Conservation (phyloP, 2,113 vertebrate genomes). For the Craseonycteris thonglongyai region DNA sequence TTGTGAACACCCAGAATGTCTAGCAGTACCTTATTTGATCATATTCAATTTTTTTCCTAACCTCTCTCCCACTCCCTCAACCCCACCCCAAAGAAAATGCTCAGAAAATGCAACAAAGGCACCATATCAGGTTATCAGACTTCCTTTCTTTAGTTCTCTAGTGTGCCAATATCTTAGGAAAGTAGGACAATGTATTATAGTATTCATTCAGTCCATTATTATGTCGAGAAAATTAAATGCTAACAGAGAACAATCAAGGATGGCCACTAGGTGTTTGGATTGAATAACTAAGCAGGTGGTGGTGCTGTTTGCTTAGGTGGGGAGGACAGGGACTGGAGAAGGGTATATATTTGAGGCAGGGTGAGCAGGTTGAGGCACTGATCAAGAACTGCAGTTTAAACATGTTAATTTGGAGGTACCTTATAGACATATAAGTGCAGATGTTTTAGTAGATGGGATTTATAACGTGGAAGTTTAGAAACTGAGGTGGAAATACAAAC, state of each 20-base stretch:
- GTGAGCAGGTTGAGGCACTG: neutral
- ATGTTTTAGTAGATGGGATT: neutral
- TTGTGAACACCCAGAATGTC: constrained; percentile 14
- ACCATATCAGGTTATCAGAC: neutral
- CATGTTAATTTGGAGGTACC: neutral
- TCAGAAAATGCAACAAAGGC: neutral
- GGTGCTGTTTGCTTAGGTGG: neutral
- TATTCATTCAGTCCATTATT: constrained; percentile 25
- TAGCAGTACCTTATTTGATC: constrained; percentile 41
- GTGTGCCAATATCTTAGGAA: constrained; percentile 49
- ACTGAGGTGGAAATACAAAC: neutral
- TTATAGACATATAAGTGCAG: neutral
- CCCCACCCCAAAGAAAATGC: constrained; percentile 11
- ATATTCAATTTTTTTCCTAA: neutral
- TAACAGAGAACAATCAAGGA: neutral
- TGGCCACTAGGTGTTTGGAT: neutral
- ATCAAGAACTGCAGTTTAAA: neutral
- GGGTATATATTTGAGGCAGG: neutral
- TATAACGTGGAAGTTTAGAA: neutral
- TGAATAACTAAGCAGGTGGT: neutral
- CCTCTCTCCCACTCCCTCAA: neutral
- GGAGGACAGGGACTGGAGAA: neutral
- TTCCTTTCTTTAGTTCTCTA: constrained; percentile 9
- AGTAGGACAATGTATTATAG: constrained; percentile 22
- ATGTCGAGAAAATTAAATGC: neutral